Evolutionary conservation across 2,888 invertebrate species (phyloP).

Genomic region (Microdon myrmicae): DNA sequence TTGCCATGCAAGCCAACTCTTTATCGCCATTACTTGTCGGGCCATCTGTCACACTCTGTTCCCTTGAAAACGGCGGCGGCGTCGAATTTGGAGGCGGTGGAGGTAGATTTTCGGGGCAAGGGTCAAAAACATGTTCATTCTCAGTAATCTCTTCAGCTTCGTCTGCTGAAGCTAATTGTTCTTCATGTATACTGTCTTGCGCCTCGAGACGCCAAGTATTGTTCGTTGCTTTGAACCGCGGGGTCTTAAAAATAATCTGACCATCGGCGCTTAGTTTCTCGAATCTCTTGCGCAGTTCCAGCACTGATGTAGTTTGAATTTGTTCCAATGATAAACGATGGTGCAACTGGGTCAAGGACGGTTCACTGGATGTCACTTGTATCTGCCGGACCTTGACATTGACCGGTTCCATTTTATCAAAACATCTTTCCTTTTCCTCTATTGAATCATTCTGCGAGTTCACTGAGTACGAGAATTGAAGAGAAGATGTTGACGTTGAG

Average conservation of each 20-base stretch:
- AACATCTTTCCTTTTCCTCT: slow-evolving; percentile 58
- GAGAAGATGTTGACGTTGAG: slow-evolving; percentile 52
- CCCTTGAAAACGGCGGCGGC: slow-evolving; percentile 20
- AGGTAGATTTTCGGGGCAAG: slow-evolving; percentile 2
- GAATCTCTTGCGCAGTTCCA: slow-evolving; percentile 53
- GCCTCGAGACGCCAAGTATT: slow-evolving; percentile 13
- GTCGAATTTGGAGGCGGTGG: slow-evolving; percentile 28
- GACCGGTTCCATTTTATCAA: slow-evolving; percentile 57
- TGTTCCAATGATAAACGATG: slow-evolving; percentile 37
- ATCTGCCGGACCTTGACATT: slow-evolving; percentile 16
- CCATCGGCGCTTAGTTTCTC: slow-evolving; percentile 58
- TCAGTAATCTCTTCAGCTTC: slow-evolving; percentile 61
- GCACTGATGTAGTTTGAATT: slow-evolving; percentile 30
- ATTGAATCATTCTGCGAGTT: slow-evolving; percentile 61
- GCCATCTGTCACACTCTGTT: slow-evolving; percentile 10
- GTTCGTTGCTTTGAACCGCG: slow-evolving; percentile 32
- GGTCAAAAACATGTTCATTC: slow-evolving; percentile 21
- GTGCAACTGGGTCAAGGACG: slow-evolving; percentile 25
- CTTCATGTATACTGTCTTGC: slow-evolving; percentile 59
- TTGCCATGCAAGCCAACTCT: neutral
- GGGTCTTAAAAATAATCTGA: slow-evolving; percentile 53
- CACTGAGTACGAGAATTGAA: slow-evolving; percentile 61
- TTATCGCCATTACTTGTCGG: neutral
- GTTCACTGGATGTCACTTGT: slow-evolving; percentile 28
- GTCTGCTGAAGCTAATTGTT: slow-evolving; percentile 64